phyloP scores from a whole-genome alignment of 2,797 vertebrate species.

The Acanthurus leucopareius region DNA sequence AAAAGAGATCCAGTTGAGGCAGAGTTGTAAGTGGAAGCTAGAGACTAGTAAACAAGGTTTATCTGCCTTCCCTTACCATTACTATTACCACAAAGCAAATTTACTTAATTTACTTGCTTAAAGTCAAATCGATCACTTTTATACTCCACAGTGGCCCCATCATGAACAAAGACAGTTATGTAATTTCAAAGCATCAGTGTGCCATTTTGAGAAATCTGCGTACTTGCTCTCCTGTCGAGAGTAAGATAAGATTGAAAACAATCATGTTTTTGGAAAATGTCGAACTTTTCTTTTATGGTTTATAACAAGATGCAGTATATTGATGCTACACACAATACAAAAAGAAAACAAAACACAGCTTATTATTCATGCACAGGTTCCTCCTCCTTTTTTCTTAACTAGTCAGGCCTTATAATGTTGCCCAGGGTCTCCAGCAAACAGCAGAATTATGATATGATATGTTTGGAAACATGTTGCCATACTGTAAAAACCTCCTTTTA shows the following conservation, averaged over 20 bases:
- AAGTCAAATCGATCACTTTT: neutral
- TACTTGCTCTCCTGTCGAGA: neutral
- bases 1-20: conserved; percentile 11
- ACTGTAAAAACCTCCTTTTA: conserved; percentile 6
- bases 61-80: neutral
- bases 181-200: neutral
- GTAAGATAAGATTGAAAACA: neutral
- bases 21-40: conserved; percentile 16
- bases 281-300: too few relatives aligned
- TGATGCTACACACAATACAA: too few relatives aligned
- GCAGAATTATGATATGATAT: neutral
- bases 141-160: neutral
- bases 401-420: neutral
- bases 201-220: neutral
- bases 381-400: neutral
- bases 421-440: neutral
- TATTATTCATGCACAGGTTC: neutral
- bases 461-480: neutral
- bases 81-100: neutral
- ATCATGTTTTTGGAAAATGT: too few relatives aligned
- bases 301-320: too few relatives aligned
- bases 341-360: neutral
- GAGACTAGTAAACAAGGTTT: neutral
- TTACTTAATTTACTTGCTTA: neutral
- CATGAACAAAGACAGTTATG: neutral